These are phyloP conservation scores for Ceratoteleas bidentatus DNA, from an alignment of 1,140 invertebrate genomes.

Conservation along the genomic window DNA sequence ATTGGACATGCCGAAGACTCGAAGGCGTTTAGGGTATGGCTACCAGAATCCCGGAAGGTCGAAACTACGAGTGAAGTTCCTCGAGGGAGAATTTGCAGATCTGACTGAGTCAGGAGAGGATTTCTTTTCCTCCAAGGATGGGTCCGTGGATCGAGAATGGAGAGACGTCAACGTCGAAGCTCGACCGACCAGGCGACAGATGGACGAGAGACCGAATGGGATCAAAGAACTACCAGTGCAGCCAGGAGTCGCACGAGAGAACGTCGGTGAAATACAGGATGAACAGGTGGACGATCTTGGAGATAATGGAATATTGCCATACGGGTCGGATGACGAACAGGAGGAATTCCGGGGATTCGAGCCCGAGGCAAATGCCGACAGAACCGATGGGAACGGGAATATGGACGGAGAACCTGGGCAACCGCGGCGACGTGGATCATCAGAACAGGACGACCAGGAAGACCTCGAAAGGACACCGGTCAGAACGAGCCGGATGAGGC, in stretches of 20 bases:
- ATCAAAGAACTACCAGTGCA: too few relatives aligned
- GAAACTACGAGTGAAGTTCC: neutral
- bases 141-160: neutral
- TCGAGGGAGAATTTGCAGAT: neutral
- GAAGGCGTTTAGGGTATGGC: constrained; percentile 1
- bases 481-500: too few relatives aligned
- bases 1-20: neutral
- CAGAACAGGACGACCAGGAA: too few relatives aligned
- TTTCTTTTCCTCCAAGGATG: neutral
- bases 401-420: too few relatives aligned
- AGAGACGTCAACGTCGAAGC: neutral
- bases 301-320: too few relatives aligned
- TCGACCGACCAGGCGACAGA: neutral
- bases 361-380: too few relatives aligned
- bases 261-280: too few relatives aligned
- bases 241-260: too few relatives aligned
- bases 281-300: too few relatives aligned
- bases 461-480: neutral
- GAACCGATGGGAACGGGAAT: too few relatives aligned
- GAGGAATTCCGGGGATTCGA: neutral
- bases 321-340: neutral
- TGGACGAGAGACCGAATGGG: neutral
- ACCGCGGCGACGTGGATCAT: too few relatives aligned
- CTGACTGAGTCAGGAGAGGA: neutral
- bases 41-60: neutral